Base-by-base conservation (phyloP, 2,888 invertebrate species). In the Agrochola macilenta region DNA sequence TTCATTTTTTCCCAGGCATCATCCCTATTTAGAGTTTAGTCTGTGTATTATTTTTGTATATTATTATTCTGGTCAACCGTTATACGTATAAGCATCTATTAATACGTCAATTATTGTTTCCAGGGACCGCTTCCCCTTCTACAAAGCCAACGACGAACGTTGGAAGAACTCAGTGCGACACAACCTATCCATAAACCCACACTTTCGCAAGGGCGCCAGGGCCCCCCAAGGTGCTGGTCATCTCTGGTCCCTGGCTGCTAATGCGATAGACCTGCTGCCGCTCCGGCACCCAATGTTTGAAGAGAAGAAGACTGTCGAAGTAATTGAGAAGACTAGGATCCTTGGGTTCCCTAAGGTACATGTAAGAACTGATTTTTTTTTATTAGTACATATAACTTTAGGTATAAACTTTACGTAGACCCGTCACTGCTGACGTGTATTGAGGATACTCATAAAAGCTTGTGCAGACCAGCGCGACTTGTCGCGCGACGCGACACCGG, bases 111-210 rank as follows among this genome's bases (percentile, higher is more conserved):
- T 69, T 0, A 12, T n/a, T 57, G 4, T 20, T 93, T 97, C 88
- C 95, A 99, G 99, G 7, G 98, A 98, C 91, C 98, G 98, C 80
- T 99, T 98, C 94, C 98, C 99, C 0, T 99, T 97, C 93, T 99
- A 98, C 96, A 98, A 98, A 93, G 98, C 98, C 61, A 98, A 98
- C 91, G 99, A 99, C 89, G 99, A 99, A 92, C 97, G 99, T 89
- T 99, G 99, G 99, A 99, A 99, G 95, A 99, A 99, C 92, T 99
- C 99, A 0, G 99, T 99, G 2, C 97, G 99, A 85, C 99, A 99
- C 94, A 99, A 99, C 93, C 96, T 99, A 26, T 99, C 99, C 57
- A 99, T 99, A 91, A 99, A 99, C 95, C 99, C 99, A 0, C 99
- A 99, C 94, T 99, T 99, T 93, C 97, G 97, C 54, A 99, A 99